Conservation (phyloP, 2,888 invertebrate genomes). For the Graphium colonna region DNA sequence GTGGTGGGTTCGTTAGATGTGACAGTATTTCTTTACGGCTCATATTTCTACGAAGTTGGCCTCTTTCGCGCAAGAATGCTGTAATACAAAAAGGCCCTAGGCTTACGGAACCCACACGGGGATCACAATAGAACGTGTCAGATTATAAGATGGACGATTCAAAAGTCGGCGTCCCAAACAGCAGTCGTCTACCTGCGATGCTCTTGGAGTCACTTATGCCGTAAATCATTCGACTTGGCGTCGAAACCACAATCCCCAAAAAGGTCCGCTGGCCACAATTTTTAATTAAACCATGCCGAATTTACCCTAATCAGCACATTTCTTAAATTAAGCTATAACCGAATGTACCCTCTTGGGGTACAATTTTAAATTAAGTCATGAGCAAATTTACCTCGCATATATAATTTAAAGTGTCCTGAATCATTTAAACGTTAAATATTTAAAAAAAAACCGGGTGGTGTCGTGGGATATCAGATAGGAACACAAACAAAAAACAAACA, state of each 20-base stretch:
- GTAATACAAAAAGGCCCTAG: conserved; percentile 32
- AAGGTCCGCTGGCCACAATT: conserved; percentile 23
- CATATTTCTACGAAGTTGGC: conserved; percentile 3
- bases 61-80: conserved; percentile 30
- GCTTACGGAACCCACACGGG: conserved; percentile 44
- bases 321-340: too few relatives aligned
- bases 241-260: conserved; percentile 17
- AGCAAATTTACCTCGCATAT: too few relatives aligned
- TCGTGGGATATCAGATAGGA: too few relatives aligned
- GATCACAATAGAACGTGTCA: conserved; percentile 72
- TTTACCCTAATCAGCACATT: too few relatives aligned
- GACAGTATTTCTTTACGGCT: not conserved
- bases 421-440: too few relatives aligned
- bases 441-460: too few relatives aligned
- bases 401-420: too few relatives aligned
- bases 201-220: conserved; percentile 15
- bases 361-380: too few relatives aligned
- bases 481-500: too few relatives aligned
- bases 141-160: conserved; percentile 78
- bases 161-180: conserved; percentile 55
- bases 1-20: too few relatives aligned
- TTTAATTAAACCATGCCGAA: conserved; percentile 59
- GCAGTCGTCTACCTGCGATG: conserved; percentile 55
- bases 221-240: conserved; percentile 15
- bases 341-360: too few relatives aligned